Conservation (phyloP, 2,888 invertebrate genomes). For the Phortica okadai region DNA sequence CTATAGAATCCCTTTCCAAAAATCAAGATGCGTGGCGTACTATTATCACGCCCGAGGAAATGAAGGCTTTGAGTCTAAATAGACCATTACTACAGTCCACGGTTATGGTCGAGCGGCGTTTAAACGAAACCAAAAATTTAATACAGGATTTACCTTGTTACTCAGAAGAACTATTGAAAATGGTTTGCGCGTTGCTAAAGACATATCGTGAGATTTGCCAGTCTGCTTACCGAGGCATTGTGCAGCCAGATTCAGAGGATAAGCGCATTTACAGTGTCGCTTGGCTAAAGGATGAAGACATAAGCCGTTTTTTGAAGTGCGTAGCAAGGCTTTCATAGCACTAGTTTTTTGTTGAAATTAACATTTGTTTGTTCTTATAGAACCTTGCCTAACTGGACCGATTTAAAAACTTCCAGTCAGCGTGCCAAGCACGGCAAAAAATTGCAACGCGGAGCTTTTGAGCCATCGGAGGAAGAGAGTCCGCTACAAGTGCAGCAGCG, state of each 20-base stretch:
- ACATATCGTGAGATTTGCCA: constrained; percentile 86
- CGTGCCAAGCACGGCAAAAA: constrained; percentile 66
- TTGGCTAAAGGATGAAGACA: constrained; percentile 97
- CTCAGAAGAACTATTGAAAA: constrained; percentile 84
- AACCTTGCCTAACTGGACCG: constrained; percentile 87
- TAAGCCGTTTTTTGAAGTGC: constrained; percentile 92
- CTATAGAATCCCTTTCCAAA: constrained; percentile 84
- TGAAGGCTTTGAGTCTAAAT: constrained; percentile 80
- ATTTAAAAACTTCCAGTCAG: constrained; percentile 78
- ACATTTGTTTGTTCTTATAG: constrained; percentile 71
- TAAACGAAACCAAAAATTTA: constrained; percentile 81
- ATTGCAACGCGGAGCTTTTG: constrained; percentile 73
- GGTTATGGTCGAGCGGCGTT: constrained; percentile 81
- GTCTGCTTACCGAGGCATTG: constrained; percentile 85
- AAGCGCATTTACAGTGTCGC: constrained; percentile 88
- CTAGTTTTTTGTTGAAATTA: background rate
- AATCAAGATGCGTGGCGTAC: constrained; percentile 88
- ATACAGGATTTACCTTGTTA: constrained; percentile 85
- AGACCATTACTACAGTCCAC: constrained; percentile 85
- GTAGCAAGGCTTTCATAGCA: constrained; percentile 40
- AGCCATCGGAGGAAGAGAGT: constrained; percentile 84
- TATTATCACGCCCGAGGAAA: constrained; percentile 83
- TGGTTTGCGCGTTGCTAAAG: constrained; percentile 83
- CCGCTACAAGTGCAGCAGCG: constrained; percentile 87
- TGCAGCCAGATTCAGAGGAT: constrained; percentile 87